Evolutionary conservation across 2,888 invertebrate species (phyloP), one percentile per base, ranked within the genome.

Genomic region (Lamellibrachia columna): DNA sequence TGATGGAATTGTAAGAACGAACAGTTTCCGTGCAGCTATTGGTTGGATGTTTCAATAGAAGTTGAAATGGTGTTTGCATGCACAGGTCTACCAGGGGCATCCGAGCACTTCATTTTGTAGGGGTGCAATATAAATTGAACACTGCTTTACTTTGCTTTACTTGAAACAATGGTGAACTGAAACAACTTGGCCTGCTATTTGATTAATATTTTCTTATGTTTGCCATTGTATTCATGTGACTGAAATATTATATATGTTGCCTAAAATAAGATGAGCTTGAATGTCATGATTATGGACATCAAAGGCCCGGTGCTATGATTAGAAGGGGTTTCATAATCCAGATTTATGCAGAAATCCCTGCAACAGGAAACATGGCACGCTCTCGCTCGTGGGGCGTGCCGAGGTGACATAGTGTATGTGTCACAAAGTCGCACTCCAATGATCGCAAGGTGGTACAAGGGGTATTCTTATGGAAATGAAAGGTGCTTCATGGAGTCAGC

Each of bases 311-410:
- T 75, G 75, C n/a, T 6, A 15, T 22, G 1, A 22, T 75, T 22
- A 75, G n/a, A 75, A n/a, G 75, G 75, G 75, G 75, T 75, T 75
- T 75, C 75, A 75, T 75, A 75, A 75, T 75, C 75, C 75, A 75
- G 75, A 75, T 75, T 75, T 75, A 75, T 75, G 75, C 75, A 75
- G 75, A 75, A 75, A 75, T 75, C 75, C 75, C 3, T 75, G 75
- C 75, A 75, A n/a, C 75, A 22, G 75, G 75, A 75, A 75, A 75
- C 75, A 75, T 22, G 22, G 22, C 75, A 75, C n/a, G 75, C 75
- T 75, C 75, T 75, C n/a, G 75, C 22, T 75, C 75, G 22, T n/a
- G 75, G 75, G 22, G 75, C 22, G 22, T 75, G 75, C 22, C 75
- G 15, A 22, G 22, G 75, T 22, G 75, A 75, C 75, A 75, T 22